Evolutionary conservation across 2,113 vertebrate genomes (phyloP).

Genomic region (Pipa parva): DNA sequence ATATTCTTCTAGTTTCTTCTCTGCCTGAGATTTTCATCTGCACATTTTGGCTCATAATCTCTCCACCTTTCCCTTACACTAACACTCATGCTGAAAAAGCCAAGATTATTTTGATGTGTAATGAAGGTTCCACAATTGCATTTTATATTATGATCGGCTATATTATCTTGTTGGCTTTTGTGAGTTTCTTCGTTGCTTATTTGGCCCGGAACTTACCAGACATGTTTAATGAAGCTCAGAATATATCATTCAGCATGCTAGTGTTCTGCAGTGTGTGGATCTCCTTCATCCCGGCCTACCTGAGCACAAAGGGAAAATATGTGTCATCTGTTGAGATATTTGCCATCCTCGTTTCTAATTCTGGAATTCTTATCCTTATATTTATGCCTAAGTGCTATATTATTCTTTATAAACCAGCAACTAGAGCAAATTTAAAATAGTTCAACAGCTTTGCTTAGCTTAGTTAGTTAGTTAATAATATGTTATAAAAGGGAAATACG

Average conservation of each 20-base stretch:
- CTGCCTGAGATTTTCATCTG: background rate
- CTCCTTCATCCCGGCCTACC: constrained; percentile 18
- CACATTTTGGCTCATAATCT: background rate
- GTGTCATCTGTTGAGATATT: constrained; percentile 24
- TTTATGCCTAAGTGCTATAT: constrained; percentile 27
- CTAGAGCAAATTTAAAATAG: too few species aligned
- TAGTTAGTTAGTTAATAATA: too few species aligned
- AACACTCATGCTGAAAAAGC: background rate
- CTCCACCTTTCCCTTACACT: constrained; percentile 22
- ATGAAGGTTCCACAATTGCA: constrained; percentile 12
- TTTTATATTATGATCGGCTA: background rate
- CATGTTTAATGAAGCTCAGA: constrained; percentile 27
- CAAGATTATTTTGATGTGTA: constrained; percentile 13
- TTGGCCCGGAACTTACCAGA: background rate
- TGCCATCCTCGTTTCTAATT: constrained; percentile 19
- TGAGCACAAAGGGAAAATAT: constrained; percentile 23
- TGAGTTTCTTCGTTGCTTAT: background rate
- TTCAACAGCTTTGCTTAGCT: too few species aligned
- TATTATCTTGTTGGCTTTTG: background rate
- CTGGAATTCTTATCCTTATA: constrained; percentile 11
- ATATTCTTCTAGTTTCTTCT: background rate
- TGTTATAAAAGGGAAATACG: too few species aligned
- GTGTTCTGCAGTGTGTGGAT: constrained; percentile 35
- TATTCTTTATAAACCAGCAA: background rate
- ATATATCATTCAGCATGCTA: constrained; percentile 32